phyloP scores from a whole-genome alignment of 53 echinoderm and acorn worm genomes.

The Luidia sarsii region DNA sequence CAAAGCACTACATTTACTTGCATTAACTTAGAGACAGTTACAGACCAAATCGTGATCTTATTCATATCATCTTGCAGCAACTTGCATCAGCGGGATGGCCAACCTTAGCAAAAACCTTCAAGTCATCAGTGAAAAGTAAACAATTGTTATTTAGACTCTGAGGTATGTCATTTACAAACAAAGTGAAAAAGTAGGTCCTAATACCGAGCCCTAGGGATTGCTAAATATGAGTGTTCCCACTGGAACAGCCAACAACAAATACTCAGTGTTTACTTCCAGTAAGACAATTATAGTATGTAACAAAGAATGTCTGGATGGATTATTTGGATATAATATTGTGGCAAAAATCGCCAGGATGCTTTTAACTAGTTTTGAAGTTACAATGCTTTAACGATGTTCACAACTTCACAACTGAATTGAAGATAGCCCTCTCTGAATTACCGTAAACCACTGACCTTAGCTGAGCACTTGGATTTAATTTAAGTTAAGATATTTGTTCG shows the following conservation, averaged over 20 bases:
- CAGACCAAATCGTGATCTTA: no score
- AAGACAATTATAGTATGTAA: not conserved
- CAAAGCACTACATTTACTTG: not conserved
- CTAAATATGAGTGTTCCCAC: not conserved
- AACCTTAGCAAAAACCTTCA: not conserved
- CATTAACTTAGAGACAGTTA: not conserved
- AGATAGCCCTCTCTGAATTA: no score
- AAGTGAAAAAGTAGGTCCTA: not conserved
- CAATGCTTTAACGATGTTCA: no score
- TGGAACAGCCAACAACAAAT: not conserved
- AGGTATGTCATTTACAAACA: not conserved
- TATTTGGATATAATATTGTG: not conserved
- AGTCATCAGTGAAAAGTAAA: not conserved
- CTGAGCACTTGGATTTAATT: no score
- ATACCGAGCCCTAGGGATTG: not conserved
- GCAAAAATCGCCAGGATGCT: not conserved
- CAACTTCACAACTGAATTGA: no score
- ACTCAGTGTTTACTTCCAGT: not conserved
- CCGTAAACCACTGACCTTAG: no score
- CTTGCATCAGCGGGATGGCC: no score
- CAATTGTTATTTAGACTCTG: not conserved
- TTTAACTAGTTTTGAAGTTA: constrained; percentile 7
- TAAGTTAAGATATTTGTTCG: no score
- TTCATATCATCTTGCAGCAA: no score
- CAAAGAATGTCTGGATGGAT: not conserved